These are phyloP conservation scores for Ceramica pisi DNA, from an alignment of 2,888 invertebrate species.

Conservation along the genomic window DNA sequence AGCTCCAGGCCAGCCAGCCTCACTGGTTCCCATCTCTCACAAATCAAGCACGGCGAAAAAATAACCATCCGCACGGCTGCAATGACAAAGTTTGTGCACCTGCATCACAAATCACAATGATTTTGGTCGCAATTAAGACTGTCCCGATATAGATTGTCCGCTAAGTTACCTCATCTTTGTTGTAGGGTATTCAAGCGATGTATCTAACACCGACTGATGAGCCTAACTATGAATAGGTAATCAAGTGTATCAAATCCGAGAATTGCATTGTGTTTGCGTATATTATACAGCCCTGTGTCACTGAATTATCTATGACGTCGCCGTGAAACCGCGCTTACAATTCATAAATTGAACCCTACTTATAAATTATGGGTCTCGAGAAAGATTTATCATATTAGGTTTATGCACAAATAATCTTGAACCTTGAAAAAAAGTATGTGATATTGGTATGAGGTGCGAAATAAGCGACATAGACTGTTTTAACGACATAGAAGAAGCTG, in stretches of 20 bases:
- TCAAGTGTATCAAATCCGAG: conserved; percentile 8
- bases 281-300: conserved; percentile 47
- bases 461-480: not conserved
- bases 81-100: no score
- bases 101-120: no score
- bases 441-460: not conserved
- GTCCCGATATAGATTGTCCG: not conserved
- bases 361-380: conserved; percentile 36
- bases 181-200: not conserved
- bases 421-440: not conserved
- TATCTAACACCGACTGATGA: not conserved
- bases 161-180: not conserved
- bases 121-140: not conserved
- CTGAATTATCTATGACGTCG: conserved; percentile 40
- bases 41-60: no score
- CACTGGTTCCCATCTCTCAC: no score
- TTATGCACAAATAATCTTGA: conserved; percentile 2
- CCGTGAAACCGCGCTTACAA: conserved; percentile 23
- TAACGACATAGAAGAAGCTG: no score
- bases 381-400: conserved; percentile 36
- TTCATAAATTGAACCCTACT: conserved; percentile 39
- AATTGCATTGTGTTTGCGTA: not conserved
- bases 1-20: no score
- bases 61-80: no score
- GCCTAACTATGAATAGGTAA: not conserved